Base-by-base conservation (phyloP, 2,113 vertebrate genomes). In the Dissostichus mawsoni region DNA sequence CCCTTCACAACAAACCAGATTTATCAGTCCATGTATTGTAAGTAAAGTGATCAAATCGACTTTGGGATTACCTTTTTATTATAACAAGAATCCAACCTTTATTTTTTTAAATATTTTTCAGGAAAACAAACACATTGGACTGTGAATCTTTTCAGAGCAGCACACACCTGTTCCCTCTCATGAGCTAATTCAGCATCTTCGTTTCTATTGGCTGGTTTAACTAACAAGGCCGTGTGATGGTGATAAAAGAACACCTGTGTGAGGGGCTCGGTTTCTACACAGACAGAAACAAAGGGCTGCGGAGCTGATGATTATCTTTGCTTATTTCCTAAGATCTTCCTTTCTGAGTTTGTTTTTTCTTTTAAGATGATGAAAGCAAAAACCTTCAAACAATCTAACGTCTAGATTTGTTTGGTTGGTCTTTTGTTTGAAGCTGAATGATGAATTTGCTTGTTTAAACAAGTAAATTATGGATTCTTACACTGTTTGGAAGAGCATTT, bases 91-190 rank as follows among this genome's bases (percentile, higher is more conserved):
- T 33, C 11, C 36, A 5, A 20, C 11, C 4, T 3, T 76, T 68
- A 3, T 2, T 47, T 3, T 29, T 45, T 14, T 56, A 8, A 25
- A 56, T 11, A n/a, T 78, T 18, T 75, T 55, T 53, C 7, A 18
- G 47, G 12, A 1, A 36, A 73, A 69, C n/a, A 53, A 48, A 18
- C 33, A 17, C 25, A 2, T 16, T 13, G 5, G 36, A 41, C 8
- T 41, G 50, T 17, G 18, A 20, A 16, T 51, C 20, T 11, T 33
- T 55, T 48, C 10, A 57, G 47, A 8, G 69, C 25, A 25, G 51
- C 36, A 64, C 51, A 58, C 78, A 82, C 80, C 76, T 59, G 67
- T 76, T 64, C 69, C 81, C 78, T 57, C 69, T 81, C 14, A 29
- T 5, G 11, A 78, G 64, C 58, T 65, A 65, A 65, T 74, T 81